Conservation (phyloP, 2,888 invertebrate species). For the Nemapogon koenigi region DNA sequence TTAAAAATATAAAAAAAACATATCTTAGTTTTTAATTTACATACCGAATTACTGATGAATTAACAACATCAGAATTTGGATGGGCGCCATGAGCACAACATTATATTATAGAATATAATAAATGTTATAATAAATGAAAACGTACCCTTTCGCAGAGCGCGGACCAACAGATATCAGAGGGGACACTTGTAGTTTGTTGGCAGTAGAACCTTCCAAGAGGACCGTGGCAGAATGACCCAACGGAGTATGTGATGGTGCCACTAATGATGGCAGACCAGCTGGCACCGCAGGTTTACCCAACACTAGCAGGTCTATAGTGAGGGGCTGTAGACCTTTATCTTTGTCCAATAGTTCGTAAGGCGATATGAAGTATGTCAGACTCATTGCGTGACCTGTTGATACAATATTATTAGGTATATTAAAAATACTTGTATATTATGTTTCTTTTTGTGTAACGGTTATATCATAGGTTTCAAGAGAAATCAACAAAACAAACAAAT, state of each 20-base stretch:
- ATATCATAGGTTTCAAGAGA: no score
- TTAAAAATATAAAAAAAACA: no score
- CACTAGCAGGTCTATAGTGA: conserved; percentile 77
- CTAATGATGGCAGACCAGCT: conserved; percentile 41
- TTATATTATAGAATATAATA: background rate
- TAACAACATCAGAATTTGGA: no score
- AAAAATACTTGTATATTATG: no score
- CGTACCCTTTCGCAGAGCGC: conserved; percentile 76
- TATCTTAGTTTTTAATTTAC: no score
- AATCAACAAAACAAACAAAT: no score
- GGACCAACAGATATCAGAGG: conserved; percentile 74
- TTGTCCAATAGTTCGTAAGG: conserved; percentile 89
- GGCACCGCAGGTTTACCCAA: conserved; percentile 42
- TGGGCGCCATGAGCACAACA: background rate
- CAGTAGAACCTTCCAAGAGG: conserved; percentile 85
- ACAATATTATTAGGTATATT: no score
- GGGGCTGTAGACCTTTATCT: conserved; percentile 74
- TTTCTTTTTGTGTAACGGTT: no score
- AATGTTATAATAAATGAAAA: conserved; percentile 8
- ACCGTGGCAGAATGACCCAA: conserved; percentile 90
- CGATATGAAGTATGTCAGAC: conserved; percentile 91
- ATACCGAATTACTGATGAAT: no score
- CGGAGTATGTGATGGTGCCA: conserved; percentile 58
- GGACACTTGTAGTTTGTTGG: conserved; percentile 81
- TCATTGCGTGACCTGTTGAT: conserved; percentile 93